Percentiles rank a stretch among this genome's conserved stretches.
Conservation (phyloP, 2,888 invertebrate species). For the Raillietiella orientalis region DNA sequence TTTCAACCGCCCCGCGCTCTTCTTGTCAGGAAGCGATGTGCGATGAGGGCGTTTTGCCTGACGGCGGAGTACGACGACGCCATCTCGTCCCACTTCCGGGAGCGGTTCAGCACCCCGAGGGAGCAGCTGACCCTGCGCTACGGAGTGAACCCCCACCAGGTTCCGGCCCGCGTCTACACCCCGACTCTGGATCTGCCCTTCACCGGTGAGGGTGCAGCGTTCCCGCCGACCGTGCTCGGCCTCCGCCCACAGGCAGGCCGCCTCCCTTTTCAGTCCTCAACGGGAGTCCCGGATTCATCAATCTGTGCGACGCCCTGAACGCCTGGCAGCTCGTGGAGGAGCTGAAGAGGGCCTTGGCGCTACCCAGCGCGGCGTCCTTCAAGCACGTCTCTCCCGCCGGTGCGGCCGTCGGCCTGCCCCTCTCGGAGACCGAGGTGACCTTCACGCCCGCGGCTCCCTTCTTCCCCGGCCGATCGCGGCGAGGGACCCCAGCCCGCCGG, state of each 20-base stretch:
- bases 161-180: conserved; percentile 71
- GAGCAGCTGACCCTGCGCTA: conserved; percentile 62
- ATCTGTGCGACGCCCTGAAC: conserved; percentile 84
- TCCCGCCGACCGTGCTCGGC: too few species aligned
- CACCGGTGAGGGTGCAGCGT: conserved; percentile 21
- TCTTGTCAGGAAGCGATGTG: conserved; percentile 36
- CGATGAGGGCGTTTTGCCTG: conserved; percentile 79
- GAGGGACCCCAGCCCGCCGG: neutral
- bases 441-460: too few species aligned
- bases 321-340: conserved; percentile 88
- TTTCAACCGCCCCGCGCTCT: too few species aligned
- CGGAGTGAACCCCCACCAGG: conserved; percentile 94
- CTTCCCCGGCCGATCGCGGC: too few species aligned
- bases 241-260: too few species aligned
- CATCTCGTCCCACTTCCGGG: conserved; percentile 80
- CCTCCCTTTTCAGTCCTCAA: conserved; percentile 33
- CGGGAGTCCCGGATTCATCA: conserved; percentile 87
- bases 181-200: conserved; percentile 43
- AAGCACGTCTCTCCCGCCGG: conserved; percentile 97
- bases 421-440: conserved; percentile 28
- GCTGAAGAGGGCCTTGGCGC: conserved; percentile 27
- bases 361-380: conserved; percentile 83
- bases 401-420: conserved; percentile 58
- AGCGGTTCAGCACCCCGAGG: conserved; percentile 40
- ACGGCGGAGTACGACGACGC: conserved; percentile 79